Base-by-base conservation (phyloP, 2,113 vertebrate genomes). In the Clinocottus analis region DNA sequence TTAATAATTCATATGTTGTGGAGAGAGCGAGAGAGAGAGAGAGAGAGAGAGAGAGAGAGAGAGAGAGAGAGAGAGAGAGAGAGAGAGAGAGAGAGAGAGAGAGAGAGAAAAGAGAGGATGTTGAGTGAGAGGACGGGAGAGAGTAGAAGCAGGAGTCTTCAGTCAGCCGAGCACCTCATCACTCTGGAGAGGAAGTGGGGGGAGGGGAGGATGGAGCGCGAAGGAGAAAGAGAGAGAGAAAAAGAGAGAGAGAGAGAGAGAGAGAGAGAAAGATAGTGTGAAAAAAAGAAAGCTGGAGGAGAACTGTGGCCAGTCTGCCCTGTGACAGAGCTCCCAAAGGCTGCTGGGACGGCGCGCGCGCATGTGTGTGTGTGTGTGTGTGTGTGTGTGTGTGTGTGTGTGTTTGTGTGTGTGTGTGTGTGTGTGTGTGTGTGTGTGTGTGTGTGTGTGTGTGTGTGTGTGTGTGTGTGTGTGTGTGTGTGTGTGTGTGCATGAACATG, bases 311-410 rank as follows among this genome's bases (percentile, higher is more conserved):
- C 70, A 53, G 82, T 82, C 65, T 68, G 72, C 4, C 1, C 61
- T 58, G 62, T 84, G 80, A 75, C 83, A 75, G 72, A 72, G 72
- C 74, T 77, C 82, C 82, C 76, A 53, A 49, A 72, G 82, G 86
- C 82, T 84, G 21, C 77, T 47, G 81, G 85, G 67, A 35, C 45
- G 47, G n/a, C n/a, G n/a, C n/a, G n/a, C 60, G 60, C 65, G n/a
- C 60, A 21, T 51, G 49, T n/a, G 55, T 72, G 55, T 71, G 53
- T 45, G 58, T 35, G 58, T 58, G 58, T 31, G 68, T 84, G 74
- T 53, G 39, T 58, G 59, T 37, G 33, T 61, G 31, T 61, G 59
- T 61, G 68, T 29, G 61, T 45, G 51, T 45, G 55, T 31, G 31
- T 31, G 31, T 31, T 5, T 31, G 49, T 51, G 49, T 23, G 55